These are phyloP conservation scores for Plutomurus gul DNA, from an alignment of 1,140 invertebrate genomes.

Conservation along the genomic window DNA sequence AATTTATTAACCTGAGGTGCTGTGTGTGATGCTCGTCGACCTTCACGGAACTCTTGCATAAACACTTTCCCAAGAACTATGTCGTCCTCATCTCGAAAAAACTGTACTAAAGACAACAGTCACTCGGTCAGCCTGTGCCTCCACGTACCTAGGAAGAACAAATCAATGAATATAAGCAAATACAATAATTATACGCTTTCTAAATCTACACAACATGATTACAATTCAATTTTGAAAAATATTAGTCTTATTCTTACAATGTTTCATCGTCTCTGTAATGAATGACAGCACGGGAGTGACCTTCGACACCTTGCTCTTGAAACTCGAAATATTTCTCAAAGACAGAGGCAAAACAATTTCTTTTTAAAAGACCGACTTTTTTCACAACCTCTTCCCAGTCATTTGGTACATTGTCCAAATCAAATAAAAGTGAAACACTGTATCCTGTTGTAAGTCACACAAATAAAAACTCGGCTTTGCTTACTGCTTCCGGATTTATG, in stretches of 20 bases:
- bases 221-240: neutral
- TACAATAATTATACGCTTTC: neutral
- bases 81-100: slow-evolving; percentile 97
- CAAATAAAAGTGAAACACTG: slow-evolving; percentile 91
- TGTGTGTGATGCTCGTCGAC: slow-evolving; percentile 92
- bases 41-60: slow-evolving; percentile 98
- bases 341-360: slow-evolving; percentile 99
- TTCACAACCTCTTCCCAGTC: slow-evolving; percentile 87
- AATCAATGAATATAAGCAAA: slow-evolving; percentile 32
- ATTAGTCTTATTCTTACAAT: slow-evolving; percentile 72
- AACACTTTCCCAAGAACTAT: slow-evolving; percentile 98
- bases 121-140: slow-evolving; percentile 96
- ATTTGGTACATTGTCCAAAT: slow-evolving; percentile 88
- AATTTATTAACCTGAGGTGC: slow-evolving; percentile 57
- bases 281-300: slow-evolving; percentile 93
- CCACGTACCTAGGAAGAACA: slow-evolving; percentile 79
- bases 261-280: slow-evolving; percentile 99
- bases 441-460: slow-evolving; percentile 68
- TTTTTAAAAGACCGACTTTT: slow-evolving; percentile 92
- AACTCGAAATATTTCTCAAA: slow-evolving; percentile 99
- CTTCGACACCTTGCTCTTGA: slow-evolving; percentile 88
- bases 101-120: slow-evolving; percentile 99
- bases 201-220: neutral
- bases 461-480: too few relatives aligned
- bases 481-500: too few relatives aligned